phyloP scores from a whole-genome alignment of 2,888 invertebrate genomes.

The Amphiduros pacificus region DNA sequence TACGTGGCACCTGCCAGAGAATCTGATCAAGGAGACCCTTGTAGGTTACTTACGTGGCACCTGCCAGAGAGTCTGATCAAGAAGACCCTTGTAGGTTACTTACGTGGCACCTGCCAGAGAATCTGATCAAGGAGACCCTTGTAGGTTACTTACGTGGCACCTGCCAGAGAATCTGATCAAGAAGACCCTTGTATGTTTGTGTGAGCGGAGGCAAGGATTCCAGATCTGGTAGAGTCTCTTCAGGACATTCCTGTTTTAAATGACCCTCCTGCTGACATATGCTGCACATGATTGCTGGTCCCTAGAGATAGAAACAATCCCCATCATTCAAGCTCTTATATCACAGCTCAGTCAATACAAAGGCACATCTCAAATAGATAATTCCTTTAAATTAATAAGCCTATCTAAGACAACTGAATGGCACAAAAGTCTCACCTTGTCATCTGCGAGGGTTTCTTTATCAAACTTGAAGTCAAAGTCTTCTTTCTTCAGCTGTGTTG shows the following conservation, averaged over 20 bases:
- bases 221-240: slow-evolving; percentile 61
- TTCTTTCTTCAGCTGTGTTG: slow-evolving; percentile 30
- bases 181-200: slow-evolving; percentile 39
- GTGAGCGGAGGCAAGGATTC: slow-evolving; percentile 56
- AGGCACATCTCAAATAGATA: not conserved
- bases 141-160: slow-evolving; percentile 54
- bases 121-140: slow-evolving; percentile 47
- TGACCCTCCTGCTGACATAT: slow-evolving; percentile 64
- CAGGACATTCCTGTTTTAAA: slow-evolving; percentile 61
- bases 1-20: too few species aligned
- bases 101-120: slow-evolving; percentile 54
- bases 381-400: not conserved
- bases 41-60: slow-evolving; percentile 53
- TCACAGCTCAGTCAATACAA: not conserved
- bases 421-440: slow-evolving; percentile 15
- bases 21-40: too few species aligned
- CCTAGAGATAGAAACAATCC: slow-evolving; percentile 32
- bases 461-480: slow-evolving; percentile 49
- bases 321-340: not conserved
- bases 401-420: not conserved
- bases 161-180: slow-evolving; percentile 52
- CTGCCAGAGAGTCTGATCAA: too few species aligned
- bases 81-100: too few species aligned
- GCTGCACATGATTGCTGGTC: slow-evolving; percentile 59
- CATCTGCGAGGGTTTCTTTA: slow-evolving; percentile 29